Base-by-base conservation (phyloP, 1,140 invertebrate species). In the Drosophila pruinosa region DNA sequence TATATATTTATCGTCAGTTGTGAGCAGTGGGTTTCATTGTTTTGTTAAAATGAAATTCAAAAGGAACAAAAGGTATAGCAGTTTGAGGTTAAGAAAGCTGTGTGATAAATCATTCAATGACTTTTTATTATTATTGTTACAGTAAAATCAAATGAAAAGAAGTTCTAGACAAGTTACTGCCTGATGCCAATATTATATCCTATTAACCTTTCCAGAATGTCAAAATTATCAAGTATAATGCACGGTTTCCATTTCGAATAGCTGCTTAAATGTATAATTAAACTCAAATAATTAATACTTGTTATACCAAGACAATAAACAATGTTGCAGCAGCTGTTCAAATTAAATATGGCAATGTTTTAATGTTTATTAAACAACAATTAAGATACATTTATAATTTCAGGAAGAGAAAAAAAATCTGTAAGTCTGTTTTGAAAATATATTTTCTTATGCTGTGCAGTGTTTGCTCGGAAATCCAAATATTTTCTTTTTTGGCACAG, bases 241-340 rank as follows among this genome's bases (percentile, higher is more conserved):
- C 74, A 48, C 24, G 12, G 41, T 43, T 78, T 78, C 75, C 75
- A 70, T 59, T 77, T 43, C 34, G 41, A 68, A 74, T 53, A 31
- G 12, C 17, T 5, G 31, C 17, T 47, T 47, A 14, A 26, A 47
- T 26, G 43, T 47, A 24, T 47, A 47, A 47, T 47, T 47, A 24
- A 43, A n/a, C 5, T 21, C 17, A 43, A 43, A 21, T 43, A 31
- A 36, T 19, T 38, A 26, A 64, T 57, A 38, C 36, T 53, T 58
- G 31, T 24, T 7, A 22, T 34, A n/a, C 12, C 8, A 38, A 36
- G 14, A 22, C 28, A 53, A 22, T 53, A 22, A 12, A 53, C 24
- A 47, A 22, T 22, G 12, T 26, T 8, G 14, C 21, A 14, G n/a
- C 12, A 26, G 21, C 21, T 45, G 19, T 45, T 22, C 21, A 22